These are phyloP conservation scores for Habrosyne pyritoides DNA, from an alignment of 2,888 invertebrate species.

Conservation along the genomic window DNA sequence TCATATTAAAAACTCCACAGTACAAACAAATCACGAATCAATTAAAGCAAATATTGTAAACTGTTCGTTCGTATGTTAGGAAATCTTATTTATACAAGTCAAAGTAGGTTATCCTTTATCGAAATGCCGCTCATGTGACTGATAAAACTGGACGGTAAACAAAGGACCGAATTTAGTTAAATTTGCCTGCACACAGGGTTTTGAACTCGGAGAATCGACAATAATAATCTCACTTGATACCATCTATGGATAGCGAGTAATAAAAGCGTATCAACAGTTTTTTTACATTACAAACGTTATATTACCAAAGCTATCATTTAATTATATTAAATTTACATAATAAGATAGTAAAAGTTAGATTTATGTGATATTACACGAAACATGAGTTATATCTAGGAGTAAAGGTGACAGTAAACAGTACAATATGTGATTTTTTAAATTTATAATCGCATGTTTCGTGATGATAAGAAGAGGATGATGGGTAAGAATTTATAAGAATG, in stretches of 20 bases:
- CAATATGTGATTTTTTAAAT: too few species aligned
- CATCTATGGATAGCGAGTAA: not conserved
- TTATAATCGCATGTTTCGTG: too few species aligned
- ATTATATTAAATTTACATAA: too few species aligned
- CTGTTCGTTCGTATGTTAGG: slow-evolving; percentile 47
- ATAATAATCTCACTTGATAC: not conserved
- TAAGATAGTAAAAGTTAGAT: too few species aligned
- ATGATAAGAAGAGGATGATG: not conserved
- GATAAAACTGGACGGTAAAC: slow-evolving; percentile 58
- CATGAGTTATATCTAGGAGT: not conserved
- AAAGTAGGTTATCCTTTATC: slow-evolving; percentile 80
- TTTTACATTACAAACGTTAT: not conserved
- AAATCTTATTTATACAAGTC: slow-evolving; percentile 70
- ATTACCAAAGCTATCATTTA: not conserved
- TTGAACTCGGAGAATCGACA: slow-evolving; percentile 5
- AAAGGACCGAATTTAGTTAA: slow-evolving; percentile 34
- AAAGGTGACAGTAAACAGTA: too few species aligned
- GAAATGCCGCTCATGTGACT: slow-evolving; percentile 62
- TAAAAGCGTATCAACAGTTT: not conserved
- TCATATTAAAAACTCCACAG: slow-evolving; percentile 48
- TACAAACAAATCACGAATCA: slow-evolving; percentile 30
- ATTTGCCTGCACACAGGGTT: not conserved
- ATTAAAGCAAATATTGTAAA: slow-evolving; percentile 38
- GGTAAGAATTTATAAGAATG: not conserved
- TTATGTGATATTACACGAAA: not conserved